These are phyloP conservation scores for Ephialtes manifestator DNA, from an alignment of 2,888 invertebrate genomes.

Conservation along the genomic window DNA sequence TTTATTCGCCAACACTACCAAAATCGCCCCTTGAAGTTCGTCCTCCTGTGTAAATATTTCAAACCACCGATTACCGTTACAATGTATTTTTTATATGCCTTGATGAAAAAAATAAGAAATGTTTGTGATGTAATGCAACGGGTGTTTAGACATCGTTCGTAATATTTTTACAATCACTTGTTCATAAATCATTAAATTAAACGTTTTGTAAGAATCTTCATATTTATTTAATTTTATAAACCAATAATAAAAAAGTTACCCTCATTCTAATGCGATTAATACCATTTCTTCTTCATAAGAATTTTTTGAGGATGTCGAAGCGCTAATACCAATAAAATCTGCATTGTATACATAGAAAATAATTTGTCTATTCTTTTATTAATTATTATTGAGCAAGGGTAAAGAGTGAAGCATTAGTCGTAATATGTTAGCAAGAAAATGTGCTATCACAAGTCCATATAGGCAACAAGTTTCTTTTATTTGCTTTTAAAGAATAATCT, in stretches of 20 bases:
- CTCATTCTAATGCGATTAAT: neutral
- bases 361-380: too few species aligned
- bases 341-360: too few species aligned
- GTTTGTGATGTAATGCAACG: slow-evolving; percentile 1
- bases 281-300: neutral
- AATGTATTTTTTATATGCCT: slow-evolving; percentile 11
- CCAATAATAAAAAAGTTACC: neutral
- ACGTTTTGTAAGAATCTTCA: neutral
- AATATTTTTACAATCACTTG: slow-evolving; percentile 15
- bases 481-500: too few species aligned
- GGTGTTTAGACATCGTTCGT: neutral
- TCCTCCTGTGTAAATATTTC: slow-evolving; percentile 91
- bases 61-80: slow-evolving; percentile 22
- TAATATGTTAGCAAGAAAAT: too few species aligned
- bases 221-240: neutral
- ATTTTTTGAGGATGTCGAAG: neutral
- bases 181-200: slow-evolving; percentile 28
- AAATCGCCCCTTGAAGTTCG: slow-evolving; percentile 97
- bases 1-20: slow-evolving; percentile 99
- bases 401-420: too few species aligned
- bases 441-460: too few species aligned
- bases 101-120: neutral
- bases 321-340: too few species aligned
- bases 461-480: too few species aligned
- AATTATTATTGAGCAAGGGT: too few species aligned